Evolutionary conservation across 2,888 invertebrate species (phyloP).

Genomic region (Caenorhabditis afra): DNA sequence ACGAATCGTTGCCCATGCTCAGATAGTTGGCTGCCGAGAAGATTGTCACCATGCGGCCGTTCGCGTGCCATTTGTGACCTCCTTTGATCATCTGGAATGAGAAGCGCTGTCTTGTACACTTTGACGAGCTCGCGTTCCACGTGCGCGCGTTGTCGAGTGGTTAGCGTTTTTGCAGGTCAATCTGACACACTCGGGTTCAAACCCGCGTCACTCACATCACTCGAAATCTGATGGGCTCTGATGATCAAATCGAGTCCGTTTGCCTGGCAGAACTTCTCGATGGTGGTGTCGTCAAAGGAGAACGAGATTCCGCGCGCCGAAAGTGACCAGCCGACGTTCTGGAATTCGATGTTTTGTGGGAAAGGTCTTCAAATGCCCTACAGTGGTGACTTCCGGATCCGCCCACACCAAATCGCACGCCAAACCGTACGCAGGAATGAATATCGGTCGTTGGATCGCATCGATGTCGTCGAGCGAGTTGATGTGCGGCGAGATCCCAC

Average conservation of each 20-base stretch:
- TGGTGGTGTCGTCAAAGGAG: constrained; percentile 83
- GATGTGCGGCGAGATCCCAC: constrained; percentile 74
- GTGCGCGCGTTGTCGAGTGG: no score
- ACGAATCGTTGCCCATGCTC: constrained; percentile 69
- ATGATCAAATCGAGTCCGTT: constrained; percentile 83
- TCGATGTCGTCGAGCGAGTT: constrained; percentile 65
- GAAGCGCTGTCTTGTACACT: neutral
- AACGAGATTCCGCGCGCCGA: constrained; percentile 83
- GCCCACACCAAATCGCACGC: constrained; percentile 74
- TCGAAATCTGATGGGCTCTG: constrained; percentile 83
- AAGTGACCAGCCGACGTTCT: constrained; percentile 67
- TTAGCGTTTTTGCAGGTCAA: no score
- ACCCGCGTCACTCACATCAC: constrained; percentile 64
- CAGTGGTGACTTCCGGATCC: constrained; percentile 61
- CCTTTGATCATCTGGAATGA: constrained; percentile 64
- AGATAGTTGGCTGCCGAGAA: constrained; percentile 76
- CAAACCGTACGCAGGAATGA: constrained; percentile 72
- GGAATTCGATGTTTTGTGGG: constrained; percentile 16
- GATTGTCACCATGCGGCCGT: constrained; percentile 70
- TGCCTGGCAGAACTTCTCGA: constrained; percentile 82
- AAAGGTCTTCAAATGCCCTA: neutral
- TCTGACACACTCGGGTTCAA: no score
- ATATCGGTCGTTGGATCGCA: constrained; percentile 64
- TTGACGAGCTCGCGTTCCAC: no score
- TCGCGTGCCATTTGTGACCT: constrained; percentile 67